Conservation (phyloP, 1,140 invertebrate genomes). For the Calycopis cecrops region DNA sequence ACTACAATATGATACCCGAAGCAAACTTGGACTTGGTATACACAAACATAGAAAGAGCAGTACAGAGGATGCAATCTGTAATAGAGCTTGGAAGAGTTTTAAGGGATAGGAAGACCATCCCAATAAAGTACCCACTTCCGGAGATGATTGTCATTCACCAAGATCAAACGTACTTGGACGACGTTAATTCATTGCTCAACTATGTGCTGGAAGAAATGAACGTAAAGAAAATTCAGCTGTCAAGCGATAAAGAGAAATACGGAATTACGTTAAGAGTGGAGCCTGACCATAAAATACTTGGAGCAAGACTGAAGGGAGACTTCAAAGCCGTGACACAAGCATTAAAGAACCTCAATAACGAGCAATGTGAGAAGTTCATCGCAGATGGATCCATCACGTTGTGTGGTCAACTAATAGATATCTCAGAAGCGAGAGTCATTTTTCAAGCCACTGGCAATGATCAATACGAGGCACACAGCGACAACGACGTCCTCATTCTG, state of each 20-base stretch:
- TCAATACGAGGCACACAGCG: constrained; percentile 92
- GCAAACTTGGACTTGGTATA: constrained; percentile 86
- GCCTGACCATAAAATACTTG: constrained; percentile 91
- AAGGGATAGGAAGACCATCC: constrained; percentile 94
- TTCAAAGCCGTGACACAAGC: constrained; percentile 91
- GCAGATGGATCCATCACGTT: constrained; percentile 83
- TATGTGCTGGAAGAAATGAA: constrained; percentile 98
- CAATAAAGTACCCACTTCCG: constrained; percentile 96
- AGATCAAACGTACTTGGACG: constrained; percentile 85
- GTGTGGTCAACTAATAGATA: constrained; percentile 84
- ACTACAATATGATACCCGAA: constrained; percentile 92
- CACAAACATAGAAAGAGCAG: constrained; percentile 90
- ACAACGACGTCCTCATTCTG: constrained; percentile 89
- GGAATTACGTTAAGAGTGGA: constrained; percentile 95
- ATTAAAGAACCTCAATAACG: constrained; percentile 88
- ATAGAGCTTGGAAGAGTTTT: constrained; percentile 96
- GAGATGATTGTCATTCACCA: constrained; percentile 97
- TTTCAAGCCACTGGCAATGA: constrained; percentile 82
- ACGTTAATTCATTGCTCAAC: constrained; percentile 86
- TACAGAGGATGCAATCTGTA: constrained; percentile 94
- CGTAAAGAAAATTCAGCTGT: constrained; percentile 90
- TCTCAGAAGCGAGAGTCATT: constrained; percentile 90
- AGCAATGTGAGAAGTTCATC: constrained; percentile 87
- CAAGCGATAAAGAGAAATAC: constrained; percentile 94
- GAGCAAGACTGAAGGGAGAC: constrained; percentile 89